phyloP scores from a whole-genome alignment of 2,113 vertebrate genomes.

The Megaleporinus macrocephalus region DNA sequence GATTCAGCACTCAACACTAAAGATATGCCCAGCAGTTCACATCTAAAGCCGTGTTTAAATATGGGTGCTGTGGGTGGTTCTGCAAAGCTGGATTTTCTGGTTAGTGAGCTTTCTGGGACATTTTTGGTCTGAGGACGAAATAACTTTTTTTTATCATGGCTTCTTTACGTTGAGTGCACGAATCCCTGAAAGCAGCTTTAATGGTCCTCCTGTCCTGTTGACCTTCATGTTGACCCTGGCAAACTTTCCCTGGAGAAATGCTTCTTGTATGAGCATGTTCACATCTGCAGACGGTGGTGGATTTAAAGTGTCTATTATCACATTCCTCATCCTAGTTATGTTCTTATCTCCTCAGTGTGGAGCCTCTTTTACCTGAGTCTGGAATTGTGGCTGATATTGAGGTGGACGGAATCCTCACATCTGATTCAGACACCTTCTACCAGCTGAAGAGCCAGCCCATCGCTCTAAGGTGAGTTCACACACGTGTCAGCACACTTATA shows the following conservation, averaged over 20 bases:
- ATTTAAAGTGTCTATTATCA: neutral
- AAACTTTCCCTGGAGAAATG: conserved; percentile 6
- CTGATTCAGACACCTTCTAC: conserved; percentile 81
- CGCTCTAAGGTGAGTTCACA: conserved; percentile 66
- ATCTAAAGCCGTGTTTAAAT: no score
- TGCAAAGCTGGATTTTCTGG: neutral
- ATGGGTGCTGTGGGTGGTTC: no score
- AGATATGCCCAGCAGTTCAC: no score
- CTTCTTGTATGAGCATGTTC: neutral
- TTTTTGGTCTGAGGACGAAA: neutral
- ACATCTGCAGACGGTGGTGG: conserved; percentile 1
- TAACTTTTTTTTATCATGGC: neutral
- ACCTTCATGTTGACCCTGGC: conserved; percentile 9
- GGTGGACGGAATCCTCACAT: conserved; percentile 76
- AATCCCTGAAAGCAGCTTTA: neutral
- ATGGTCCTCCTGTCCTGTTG: conserved; percentile 2
- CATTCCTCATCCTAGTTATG: neutral
- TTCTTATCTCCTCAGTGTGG: conserved; percentile 70
- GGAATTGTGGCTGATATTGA: conserved; percentile 91
- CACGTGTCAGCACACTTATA: neutral
- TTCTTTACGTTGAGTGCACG: neutral
- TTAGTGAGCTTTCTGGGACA: neutral
- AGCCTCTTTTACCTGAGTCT: conserved; percentile 83
- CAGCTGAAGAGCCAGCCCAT: conserved; percentile 89
- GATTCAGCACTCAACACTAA: no score